Conservation (phyloP, 2,113 vertebrate species). For the Gopherus flavomarginatus region DNA sequence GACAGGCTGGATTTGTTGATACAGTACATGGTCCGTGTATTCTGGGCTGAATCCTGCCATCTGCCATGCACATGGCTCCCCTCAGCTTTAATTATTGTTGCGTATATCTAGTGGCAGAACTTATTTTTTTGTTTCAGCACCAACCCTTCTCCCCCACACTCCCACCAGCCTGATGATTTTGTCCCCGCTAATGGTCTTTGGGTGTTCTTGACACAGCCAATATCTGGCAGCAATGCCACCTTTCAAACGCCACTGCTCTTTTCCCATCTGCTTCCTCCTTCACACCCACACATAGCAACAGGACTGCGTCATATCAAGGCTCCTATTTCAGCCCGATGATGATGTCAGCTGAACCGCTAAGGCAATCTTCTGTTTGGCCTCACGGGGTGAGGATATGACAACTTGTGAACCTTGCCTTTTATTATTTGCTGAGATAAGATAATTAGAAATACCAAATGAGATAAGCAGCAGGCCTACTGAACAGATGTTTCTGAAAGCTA, state of each 20-base stretch:
- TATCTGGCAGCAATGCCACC: neutral
- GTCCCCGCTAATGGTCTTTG: neutral
- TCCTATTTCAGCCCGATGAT: neutral
- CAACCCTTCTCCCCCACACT: neutral
- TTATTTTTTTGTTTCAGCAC: neutral
- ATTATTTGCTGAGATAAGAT: neutral
- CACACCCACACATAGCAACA: fast-evolving
- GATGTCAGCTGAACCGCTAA: neutral
- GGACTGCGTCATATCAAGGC: neutral
- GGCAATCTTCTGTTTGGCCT: neutral
- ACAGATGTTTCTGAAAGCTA: neutral
- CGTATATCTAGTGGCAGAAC: too few species aligned
- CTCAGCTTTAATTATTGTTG: too few species aligned
- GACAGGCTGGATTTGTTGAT: too few species aligned
- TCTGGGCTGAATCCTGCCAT: too few species aligned
- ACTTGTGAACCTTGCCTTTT: neutral
- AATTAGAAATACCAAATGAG: neutral
- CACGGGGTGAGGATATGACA: neutral
- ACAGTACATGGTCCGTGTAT: too few species aligned
- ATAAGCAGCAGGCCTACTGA: neutral
- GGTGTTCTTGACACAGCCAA: too few species aligned
- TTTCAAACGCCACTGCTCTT: neutral
- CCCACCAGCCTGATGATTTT: neutral
- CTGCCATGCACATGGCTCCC: too few species aligned
- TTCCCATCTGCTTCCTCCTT: neutral